Evolutionary conservation across 2,797 vertebrate species (phyloP).

Genomic region (Huso huso): DNA sequence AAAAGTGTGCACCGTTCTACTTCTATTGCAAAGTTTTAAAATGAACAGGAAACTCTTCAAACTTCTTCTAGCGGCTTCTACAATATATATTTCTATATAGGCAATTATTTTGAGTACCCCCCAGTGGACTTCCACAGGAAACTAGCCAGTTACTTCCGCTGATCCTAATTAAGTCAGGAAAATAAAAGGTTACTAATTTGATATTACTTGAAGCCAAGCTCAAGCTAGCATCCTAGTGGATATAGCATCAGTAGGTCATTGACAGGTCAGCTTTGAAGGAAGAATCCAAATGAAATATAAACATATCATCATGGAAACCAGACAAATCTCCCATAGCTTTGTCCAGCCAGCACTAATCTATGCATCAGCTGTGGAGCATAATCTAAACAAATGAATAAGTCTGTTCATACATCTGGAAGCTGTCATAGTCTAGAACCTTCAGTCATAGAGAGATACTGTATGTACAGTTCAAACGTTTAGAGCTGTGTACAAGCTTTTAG

Average conservation of each 20-base stretch:
- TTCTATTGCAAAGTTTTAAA: no score
- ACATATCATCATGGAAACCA: conserved; percentile 71
- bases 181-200: conserved; percentile 1
- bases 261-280: conserved; percentile 72
- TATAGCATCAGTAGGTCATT: conserved; percentile 68
- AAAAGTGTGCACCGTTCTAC: no score
- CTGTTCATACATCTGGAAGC: conserved; percentile 82
- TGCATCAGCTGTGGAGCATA: conserved; percentile 81
- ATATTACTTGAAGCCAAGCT: conserved; percentile 25
- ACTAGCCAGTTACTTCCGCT: not conserved
- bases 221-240: conserved; percentile 53
- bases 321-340: conserved; percentile 71
- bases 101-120: no score
- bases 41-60: no score
- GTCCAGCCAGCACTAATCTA: conserved; percentile 87
- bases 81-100: no score
- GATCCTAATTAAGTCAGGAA: conserved; percentile 3
- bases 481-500: conserved; percentile 24
- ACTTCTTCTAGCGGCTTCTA: no score
- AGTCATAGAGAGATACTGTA: conserved; percentile 29
- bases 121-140: not conserved
- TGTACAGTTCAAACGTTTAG: conserved; percentile 35
- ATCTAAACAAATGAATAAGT: conserved; percentile 87
- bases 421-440: conserved; percentile 71
- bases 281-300: conserved; percentile 84